Evolutionary conservation across 2,888 invertebrate genomes (phyloP).

Genomic region (Hartigia nigra): DNA sequence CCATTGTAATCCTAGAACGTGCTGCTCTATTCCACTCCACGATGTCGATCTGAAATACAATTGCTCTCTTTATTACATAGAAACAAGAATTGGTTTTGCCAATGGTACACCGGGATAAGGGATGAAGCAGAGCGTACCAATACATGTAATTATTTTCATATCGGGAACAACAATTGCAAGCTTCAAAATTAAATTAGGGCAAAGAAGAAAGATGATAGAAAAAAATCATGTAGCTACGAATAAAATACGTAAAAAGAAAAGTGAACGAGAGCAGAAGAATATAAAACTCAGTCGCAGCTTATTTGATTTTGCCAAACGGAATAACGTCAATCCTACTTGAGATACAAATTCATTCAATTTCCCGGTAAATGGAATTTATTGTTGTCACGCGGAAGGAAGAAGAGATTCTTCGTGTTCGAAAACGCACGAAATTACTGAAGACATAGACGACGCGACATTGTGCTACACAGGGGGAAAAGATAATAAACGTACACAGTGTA

Average conservation of each 20-base stretch:
- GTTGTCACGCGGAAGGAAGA: not conserved
- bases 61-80: not conserved
- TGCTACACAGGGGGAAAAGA: not conserved
- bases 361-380: not conserved
- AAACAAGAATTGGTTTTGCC: not conserved
- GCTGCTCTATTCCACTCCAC: conserved; percentile 1
- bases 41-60: not conserved
- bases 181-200: no score
- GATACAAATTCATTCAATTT: not conserved
- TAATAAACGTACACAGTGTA: not conserved
- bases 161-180: not conserved
- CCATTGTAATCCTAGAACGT: conserved; percentile 42
- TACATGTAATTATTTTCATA: not conserved
- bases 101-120: not conserved
- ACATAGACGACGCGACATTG: not conserved
- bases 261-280: not conserved
- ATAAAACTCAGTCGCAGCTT: not conserved
- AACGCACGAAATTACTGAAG: not conserved
- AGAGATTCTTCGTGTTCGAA: not conserved
- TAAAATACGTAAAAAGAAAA: not conserved
- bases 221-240: no score
- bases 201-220: no score
- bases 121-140: not conserved
- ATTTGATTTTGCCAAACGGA: not conserved
- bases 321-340: not conserved